Percentiles rank a stretch among this genome's conserved stretches.
phyloP scores from a whole-genome alignment of 2,113 vertebrate genomes.

The Thalassarche chlororhynchos region DNA sequence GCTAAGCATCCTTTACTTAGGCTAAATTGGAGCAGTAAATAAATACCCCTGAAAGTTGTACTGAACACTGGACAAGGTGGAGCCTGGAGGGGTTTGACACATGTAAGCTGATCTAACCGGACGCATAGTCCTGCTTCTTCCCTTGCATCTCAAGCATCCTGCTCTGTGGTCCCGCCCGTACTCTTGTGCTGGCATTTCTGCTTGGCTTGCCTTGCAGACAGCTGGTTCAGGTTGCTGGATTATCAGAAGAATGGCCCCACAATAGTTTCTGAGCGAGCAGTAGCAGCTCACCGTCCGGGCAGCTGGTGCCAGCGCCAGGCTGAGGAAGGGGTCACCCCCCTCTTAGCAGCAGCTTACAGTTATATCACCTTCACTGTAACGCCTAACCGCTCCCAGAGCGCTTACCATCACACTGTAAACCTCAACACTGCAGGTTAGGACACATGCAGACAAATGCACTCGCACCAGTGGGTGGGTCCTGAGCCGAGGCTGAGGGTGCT shows the following conservation, averaged over 20 bases:
- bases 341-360: background rate
- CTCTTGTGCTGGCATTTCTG: background rate
- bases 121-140: background rate
- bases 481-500: background rate
- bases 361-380: fast-evolving
- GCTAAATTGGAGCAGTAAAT: background rate
- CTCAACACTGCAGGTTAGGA: background rate
- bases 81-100: background rate
- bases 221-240: background rate
- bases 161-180: background rate
- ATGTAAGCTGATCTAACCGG: background rate
- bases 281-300: background rate
- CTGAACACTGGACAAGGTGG: background rate
- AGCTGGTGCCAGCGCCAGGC: background rate
- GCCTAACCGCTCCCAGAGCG: background rate
- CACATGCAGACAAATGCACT: background rate
- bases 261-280: background rate
- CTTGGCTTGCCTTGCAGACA: background rate
- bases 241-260: background rate
- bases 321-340: background rate
- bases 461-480: fast-evolving
- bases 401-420: background rate
- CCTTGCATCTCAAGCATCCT: background rate
- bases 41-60: background rate
- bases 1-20: background rate